These are phyloP conservation scores for Pseudococcus jackbeardsleyi DNA, from an alignment of 2,888 invertebrate genomes.

Conservation along the genomic window DNA sequence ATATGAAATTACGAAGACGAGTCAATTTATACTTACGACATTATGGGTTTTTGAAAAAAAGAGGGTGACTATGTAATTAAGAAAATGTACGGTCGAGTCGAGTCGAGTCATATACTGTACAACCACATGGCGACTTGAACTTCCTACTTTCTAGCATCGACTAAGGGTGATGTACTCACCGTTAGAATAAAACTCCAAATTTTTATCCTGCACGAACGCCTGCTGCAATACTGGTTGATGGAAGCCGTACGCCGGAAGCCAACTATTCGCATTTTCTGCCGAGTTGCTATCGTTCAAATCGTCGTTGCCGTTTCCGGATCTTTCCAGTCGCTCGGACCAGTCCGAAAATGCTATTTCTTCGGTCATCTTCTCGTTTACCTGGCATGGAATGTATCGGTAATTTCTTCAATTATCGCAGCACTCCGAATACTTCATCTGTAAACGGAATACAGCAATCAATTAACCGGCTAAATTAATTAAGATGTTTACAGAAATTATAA, in stretches of 20 bases:
- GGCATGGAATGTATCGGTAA: slow-evolving; percentile 2
- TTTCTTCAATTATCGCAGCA: background rate
- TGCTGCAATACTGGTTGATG: slow-evolving; percentile 77
- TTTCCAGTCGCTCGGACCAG: slow-evolving; percentile 74
- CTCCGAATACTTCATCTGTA: slow-evolving; percentile 31
- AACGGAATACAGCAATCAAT: background rate
- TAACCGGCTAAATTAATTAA: slow-evolving; percentile 17
- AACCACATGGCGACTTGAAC: too few relatives aligned
- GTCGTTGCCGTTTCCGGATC: slow-evolving; percentile 57
- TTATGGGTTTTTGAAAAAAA: background rate
- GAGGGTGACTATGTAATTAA: slow-evolving; percentile 1
- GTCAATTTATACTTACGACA: background rate
- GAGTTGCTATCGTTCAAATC: slow-evolving; percentile 1
- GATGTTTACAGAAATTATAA: background rate
- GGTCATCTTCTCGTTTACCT: slow-evolving; percentile 69
- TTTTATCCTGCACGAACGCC: slow-evolving; percentile 67
- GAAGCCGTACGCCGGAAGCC: slow-evolving; percentile 85
- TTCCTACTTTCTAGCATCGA: too few relatives aligned
- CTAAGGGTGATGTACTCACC: slow-evolving; percentile 65
- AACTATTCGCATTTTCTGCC: slow-evolving; percentile 76
- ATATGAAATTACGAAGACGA: background rate
- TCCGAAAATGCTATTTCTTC: slow-evolving; percentile 78
- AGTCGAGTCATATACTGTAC: background rate
- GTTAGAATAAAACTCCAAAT: slow-evolving; percentile 66
- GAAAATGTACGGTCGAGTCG: background rate